Evolutionary conservation across 2,113 vertebrate species (phyloP).

Genomic region (Coregonus clupeaformis): DNA sequence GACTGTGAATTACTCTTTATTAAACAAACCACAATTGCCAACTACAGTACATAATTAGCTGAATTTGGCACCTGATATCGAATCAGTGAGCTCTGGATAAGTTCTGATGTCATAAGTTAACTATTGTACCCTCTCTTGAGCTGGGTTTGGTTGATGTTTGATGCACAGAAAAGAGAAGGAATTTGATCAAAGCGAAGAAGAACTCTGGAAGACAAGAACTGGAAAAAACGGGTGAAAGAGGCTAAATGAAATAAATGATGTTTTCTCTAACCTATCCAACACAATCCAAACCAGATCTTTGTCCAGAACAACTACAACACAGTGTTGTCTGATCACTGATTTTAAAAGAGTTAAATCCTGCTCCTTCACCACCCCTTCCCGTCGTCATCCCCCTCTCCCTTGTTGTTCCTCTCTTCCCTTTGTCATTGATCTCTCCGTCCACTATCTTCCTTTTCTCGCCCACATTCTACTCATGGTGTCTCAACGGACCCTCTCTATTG

Average conservation of each 20-base stretch:
- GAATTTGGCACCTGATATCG: slow-evolving; percentile 42
- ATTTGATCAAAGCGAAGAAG: slow-evolving; percentile 8
- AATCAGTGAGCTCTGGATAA: slow-evolving; percentile 35
- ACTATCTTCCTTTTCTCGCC: slow-evolving; percentile 37
- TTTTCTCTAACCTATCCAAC: slow-evolving; percentile 27
- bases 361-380: slow-evolving; percentile 24
- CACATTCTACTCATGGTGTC: slow-evolving; percentile 24
- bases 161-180: slow-evolving; percentile 34
- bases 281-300: slow-evolving; percentile 15
- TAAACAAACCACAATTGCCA: slow-evolving; percentile 24
- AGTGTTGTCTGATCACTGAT: slow-evolving; percentile 11
- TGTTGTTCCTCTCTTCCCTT: slow-evolving; percentile 31
- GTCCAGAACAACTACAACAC: slow-evolving; percentile 6
- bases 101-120: slow-evolving; percentile 16
- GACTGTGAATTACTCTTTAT: slow-evolving; percentile 30
- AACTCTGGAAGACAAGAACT: not conserved
- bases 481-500: not conserved
- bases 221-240: slow-evolving; percentile 15
- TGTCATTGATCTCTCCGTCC: slow-evolving; percentile 26
- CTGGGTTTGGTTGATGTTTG: slow-evolving; percentile 36
- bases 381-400: slow-evolving; percentile 22
- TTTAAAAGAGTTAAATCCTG: slow-evolving; percentile 21
- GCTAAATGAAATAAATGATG: slow-evolving; percentile 23
- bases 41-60: slow-evolving; percentile 30
- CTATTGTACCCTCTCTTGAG: not conserved